Percentiles rank a stretch among this genome's conserved stretches.
These are phyloP conservation scores for Streptopelia turtur DNA, from an alignment of 2,797 vertebrate genomes.

Conservation along the genomic window DNA sequence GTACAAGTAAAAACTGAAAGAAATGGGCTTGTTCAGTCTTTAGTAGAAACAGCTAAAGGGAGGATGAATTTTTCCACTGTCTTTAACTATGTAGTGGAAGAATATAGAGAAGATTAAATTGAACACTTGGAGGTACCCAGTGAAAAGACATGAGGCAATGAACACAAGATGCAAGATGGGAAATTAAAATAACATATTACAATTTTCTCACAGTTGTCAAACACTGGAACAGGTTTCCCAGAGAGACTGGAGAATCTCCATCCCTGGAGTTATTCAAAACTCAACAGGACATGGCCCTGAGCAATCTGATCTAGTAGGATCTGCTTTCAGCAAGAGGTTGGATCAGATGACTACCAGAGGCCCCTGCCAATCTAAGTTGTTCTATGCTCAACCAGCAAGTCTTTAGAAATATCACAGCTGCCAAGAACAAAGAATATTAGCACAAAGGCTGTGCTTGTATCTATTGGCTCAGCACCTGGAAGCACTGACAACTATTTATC, in stretches of 20 bases:
- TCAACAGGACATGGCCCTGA: background rate
- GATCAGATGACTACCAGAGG: slow-evolving; percentile 14
- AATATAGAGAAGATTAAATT: background rate
- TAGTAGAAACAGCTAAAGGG: background rate
- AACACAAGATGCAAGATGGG: background rate
- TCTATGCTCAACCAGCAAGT: background rate
- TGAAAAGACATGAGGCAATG: background rate
- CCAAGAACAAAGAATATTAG: background rate
- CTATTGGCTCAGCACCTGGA: background rate
- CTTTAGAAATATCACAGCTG: background rate
- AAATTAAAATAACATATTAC: fast-evolving
- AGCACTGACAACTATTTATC: background rate
- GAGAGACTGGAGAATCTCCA: background rate
- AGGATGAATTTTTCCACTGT: background rate
- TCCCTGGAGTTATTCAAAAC: background rate
- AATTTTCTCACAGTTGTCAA: background rate
- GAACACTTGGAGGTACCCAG: background rate
- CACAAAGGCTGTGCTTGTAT: background rate
- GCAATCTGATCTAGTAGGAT: background rate
- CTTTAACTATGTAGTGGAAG: background rate
- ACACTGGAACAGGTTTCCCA: background rate
- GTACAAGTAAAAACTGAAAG: background rate
- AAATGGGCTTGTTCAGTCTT: background rate
- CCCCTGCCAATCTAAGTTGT: background rate
- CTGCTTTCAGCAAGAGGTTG: background rate